Conservation (phyloP, 2,888 invertebrate species). For the Panzeria rudis region DNA sequence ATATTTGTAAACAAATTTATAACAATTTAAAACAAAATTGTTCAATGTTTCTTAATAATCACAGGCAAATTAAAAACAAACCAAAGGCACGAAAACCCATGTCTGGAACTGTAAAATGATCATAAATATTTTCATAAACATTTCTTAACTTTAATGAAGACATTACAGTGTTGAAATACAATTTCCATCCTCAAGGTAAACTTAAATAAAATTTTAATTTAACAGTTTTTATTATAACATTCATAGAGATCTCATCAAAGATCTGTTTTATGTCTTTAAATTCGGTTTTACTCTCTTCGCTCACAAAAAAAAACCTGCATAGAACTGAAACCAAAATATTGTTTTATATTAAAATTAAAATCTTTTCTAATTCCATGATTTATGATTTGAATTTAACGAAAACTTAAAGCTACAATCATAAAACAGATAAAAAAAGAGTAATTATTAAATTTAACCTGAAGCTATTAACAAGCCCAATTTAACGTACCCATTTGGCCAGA, state of each 20-base stretch:
- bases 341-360: conserved; percentile 57
- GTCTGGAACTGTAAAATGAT: neutral
- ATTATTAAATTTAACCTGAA: neutral
- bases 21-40: neutral
- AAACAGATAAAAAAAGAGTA: conserved; percentile 13
- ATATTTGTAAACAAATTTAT: too few species aligned
- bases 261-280: conserved; percentile 10
- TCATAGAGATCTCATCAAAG: neutral
- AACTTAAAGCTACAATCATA: conserved; percentile 18
- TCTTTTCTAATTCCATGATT: conserved; percentile 58
- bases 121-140: neutral
- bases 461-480: neutral
- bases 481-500: neutral
- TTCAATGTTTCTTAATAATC: neutral
- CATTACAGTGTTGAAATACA: neutral
- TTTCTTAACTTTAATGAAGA: neutral
- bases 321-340: conserved; percentile 18
- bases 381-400: conserved; percentile 48
- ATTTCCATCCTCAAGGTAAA: neutral
- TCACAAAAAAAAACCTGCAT: conserved; percentile 23
- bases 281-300: neutral
- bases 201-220: conserved; percentile 3
- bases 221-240: neutral
- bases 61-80: neutral
- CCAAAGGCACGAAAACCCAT: neutral